A percentile compares a stretch with the other conserved stretches of the same genome.
phyloP scores from a whole-genome alignment of 2,888 invertebrate genomes.

The Notocelia uddmanniana region DNA sequence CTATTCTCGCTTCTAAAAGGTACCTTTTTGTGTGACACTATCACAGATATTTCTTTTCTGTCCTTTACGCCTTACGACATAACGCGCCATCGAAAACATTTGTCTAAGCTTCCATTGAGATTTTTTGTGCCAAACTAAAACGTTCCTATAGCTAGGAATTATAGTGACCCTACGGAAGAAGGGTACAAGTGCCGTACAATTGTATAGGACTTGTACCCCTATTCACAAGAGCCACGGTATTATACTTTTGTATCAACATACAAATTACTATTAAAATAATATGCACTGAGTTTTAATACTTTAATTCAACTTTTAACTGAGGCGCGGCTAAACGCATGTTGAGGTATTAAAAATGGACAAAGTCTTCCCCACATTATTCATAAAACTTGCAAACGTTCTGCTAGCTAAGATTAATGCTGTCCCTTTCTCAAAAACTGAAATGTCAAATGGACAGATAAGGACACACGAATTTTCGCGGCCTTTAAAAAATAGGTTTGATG shows the following conservation, averaged over 20 bases:
- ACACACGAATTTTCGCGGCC: no score
- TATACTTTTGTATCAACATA: conserved; percentile 16
- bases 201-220: no score
- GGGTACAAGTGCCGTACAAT: no score
- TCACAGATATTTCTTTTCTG: no score
- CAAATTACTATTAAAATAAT: conserved; percentile 22
- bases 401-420: no score
- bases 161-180: no score
- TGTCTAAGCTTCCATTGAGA: conserved; percentile 51
- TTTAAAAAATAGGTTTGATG: no score
- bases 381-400: no score
- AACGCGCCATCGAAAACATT: neutral
- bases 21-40: no score
- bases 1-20: no score
- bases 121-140: conserved; percentile 53
- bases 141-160: conserved; percentile 47
- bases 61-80: conserved; percentile 6
- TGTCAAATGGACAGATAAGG: no score
- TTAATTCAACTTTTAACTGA: neutral
- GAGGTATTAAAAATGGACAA: neutral
- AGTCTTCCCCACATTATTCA: neutral
- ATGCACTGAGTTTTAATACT: conserved; percentile 17
- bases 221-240: conserved; percentile 23
- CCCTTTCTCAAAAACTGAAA: no score
- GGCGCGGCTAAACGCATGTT: conserved; percentile 3